These are phyloP conservation scores for Pachliopta kotzebuea DNA, from an alignment of 2,888 invertebrate species.

Conservation along the genomic window DNA sequence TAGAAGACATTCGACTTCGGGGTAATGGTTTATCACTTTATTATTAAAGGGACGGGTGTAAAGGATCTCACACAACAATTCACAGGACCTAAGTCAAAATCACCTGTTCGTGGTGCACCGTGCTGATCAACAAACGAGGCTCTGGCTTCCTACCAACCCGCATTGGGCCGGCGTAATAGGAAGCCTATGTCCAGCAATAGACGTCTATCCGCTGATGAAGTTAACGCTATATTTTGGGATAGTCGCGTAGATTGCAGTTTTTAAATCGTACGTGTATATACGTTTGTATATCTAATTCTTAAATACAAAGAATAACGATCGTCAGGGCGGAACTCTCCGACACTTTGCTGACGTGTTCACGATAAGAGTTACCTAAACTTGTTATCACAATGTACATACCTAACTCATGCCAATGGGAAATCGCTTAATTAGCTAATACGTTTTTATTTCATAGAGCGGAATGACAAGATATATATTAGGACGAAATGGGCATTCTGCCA, in stretches of 20 bases:
- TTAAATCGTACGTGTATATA: neutral
- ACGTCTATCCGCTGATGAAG: no score
- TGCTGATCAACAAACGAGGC: no score
- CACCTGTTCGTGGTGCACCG: no score
- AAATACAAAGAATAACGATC: constrained; percentile 10
- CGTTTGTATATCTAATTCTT: neutral
- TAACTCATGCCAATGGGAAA: constrained; percentile 15
- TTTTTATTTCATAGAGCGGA: constrained; percentile 13
- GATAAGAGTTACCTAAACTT: constrained; percentile 30
- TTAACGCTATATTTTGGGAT: neutral
- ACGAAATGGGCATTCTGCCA: constrained; percentile 15
- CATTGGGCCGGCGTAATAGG: no score
- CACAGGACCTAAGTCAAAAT: no score
- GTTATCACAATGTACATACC: constrained; percentile 28
- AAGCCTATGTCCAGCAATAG: no score
- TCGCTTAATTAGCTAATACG: constrained; percentile 22
- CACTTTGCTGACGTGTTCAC: constrained; percentile 18
- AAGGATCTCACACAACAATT: no score
- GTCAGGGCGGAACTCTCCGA: constrained; percentile 20
- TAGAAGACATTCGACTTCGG: neutral
- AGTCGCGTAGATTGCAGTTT: neutral
- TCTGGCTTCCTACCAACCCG: no score
- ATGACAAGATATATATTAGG: constrained; percentile 6
- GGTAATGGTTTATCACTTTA: no score
- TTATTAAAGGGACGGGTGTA: no score